phyloP scores from a whole-genome alignment of 2,797 vertebrate species.

The Loris lydekkerianus region DNA sequence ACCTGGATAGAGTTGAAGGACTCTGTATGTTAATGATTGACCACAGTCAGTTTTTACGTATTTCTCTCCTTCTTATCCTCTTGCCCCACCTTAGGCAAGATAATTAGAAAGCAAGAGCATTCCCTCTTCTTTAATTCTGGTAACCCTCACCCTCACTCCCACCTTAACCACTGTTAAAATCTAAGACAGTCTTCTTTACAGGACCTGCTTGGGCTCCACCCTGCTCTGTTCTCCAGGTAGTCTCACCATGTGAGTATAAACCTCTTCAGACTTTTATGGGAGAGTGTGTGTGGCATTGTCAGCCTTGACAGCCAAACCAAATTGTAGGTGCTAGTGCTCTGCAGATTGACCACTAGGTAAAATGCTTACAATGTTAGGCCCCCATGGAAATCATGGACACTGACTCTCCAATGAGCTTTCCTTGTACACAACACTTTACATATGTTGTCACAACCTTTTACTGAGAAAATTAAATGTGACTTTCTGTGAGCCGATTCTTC shows the following conservation, averaged over 20 bases:
- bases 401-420: neutral
- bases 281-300: neutral
- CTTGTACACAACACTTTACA: neutral
- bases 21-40: neutral
- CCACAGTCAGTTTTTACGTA: neutral
- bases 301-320: neutral
- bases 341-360: neutral
- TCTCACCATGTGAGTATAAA: neutral
- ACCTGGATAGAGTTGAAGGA: neutral
- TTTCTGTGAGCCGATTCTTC: neutral
- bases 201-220: neutral
- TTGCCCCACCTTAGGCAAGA: neutral
- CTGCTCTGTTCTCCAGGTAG: rapidly evolving
- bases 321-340: neutral
- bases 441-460: neutral
- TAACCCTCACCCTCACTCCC: neutral
- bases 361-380: neutral
- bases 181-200: neutral
- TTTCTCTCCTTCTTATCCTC: neutral
- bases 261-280: neutral
- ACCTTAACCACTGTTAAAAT: neutral
- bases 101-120: neutral
- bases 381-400: neutral
- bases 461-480: neutral
- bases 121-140: neutral